Evolutionary conservation across 2,888 invertebrate genomes (phyloP), one percentile per base, ranked within the genome.

Genomic region (Andrena praecox): DNA sequence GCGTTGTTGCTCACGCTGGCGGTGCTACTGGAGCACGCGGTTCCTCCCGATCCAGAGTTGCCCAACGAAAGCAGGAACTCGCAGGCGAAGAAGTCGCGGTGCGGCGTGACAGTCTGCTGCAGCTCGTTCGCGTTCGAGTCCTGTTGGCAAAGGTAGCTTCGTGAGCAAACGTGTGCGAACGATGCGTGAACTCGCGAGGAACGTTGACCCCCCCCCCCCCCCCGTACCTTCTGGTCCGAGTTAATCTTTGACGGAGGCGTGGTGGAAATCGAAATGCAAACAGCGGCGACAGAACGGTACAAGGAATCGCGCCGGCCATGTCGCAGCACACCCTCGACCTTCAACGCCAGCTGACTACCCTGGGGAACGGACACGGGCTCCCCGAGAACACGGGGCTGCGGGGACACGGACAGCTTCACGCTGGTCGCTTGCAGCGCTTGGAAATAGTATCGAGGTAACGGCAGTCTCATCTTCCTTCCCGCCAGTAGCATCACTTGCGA

Each of bases 1-100:
- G 87, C 80, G 24, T 83, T 60, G 63, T 71, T 72, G 42, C 73
- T 80, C 0, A 69, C 66, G 77, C 54, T 90, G 2, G 69, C 20
- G 7, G 68, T 75, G 56, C 33, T 80, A 6, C 72, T 81, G 20
- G 84, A 69, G 20, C 84, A 77, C 8, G 80, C 54, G 0, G 82
- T 56, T 31, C 67, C 33, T 5, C 89, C 88, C 24, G 89, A 78
- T 12, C 92, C 94, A 85, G 94, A 94, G 27, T 94, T 89, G 10
- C 90, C 86, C 48, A 98, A 96, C 0, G 96, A 96, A 52, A 99
- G 95, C 68, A 99, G 95, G 94, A 99, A 99, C 93, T 98, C 98
- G 0, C 98, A 98, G 0, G 98, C 97, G 94, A 99, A 98, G 95
- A 99, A 99, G 93, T 99, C 99, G 35, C 98, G 96, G 90, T 98